A percentile compares a stretch with the other conserved stretches of the same genome.
Conservation (phyloP, 2,888 invertebrate species). For the Leucophenga maculata region DNA sequence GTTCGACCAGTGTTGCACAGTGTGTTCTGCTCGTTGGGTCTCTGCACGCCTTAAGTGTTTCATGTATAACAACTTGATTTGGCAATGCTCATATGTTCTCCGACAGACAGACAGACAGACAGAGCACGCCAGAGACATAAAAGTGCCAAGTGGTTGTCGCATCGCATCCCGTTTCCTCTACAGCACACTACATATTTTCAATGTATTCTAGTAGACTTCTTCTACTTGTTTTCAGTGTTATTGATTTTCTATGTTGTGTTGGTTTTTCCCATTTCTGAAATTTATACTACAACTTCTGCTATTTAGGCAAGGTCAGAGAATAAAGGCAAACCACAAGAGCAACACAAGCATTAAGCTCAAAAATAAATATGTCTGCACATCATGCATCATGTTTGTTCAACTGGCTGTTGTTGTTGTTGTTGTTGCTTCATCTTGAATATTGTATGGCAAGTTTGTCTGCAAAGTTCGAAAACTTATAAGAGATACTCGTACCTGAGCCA, state of each 20-base stretch:
- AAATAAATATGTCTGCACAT: constrained; percentile 52
- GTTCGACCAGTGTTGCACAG: constrained; percentile 5
- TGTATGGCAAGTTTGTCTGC: constrained; percentile 46
- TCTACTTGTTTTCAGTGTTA: constrained; percentile 20
- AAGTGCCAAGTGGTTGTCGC: constrained; percentile 32
- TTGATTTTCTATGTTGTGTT: constrained; percentile 25
- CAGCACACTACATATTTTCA: too few species aligned
- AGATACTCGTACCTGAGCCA: background rate
- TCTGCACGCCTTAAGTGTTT: constrained; percentile 5
- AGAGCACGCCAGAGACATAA: background rate
- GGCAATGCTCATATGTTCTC: constrained; percentile 6
- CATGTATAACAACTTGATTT: constrained; percentile 22
- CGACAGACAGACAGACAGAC: background rate
- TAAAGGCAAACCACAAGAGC: constrained; percentile 39
- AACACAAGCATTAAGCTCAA: constrained; percentile 28
- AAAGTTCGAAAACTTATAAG: constrained; percentile 42
- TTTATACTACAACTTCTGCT: background rate
- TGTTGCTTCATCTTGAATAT: constrained; percentile 36
- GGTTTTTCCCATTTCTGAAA: background rate
- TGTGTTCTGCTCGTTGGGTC: constrained; percentile 15
- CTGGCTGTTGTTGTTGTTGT: constrained; percentile 8
- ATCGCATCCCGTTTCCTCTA: background rate
- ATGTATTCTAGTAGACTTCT: too few species aligned
- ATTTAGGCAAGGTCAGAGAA: constrained; percentile 53
- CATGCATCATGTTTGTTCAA: constrained; percentile 52